Evolutionary conservation across 2,113 vertebrate species (phyloP).

Genomic region (Ciconia stormi): DNA sequence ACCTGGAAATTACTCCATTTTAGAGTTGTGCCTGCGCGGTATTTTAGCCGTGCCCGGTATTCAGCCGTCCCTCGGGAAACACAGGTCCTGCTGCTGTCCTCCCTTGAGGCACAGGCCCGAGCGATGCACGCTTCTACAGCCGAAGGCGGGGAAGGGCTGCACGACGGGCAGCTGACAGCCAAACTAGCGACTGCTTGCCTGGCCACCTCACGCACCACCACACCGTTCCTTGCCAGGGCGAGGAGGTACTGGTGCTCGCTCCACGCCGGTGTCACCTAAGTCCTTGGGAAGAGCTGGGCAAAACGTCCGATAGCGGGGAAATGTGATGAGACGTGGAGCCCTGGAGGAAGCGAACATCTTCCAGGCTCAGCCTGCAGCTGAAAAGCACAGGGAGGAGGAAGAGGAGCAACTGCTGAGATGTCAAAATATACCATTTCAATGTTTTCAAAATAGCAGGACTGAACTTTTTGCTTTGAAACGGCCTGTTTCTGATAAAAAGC

Average conservation of each 20-base stretch:
- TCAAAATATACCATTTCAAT: neutral
- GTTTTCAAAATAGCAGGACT: neutral
- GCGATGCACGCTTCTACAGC: neutral
- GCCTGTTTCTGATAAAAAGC: neutral
- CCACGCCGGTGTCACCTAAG: neutral
- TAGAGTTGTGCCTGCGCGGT: neutral
- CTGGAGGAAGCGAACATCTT: neutral
- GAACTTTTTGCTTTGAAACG: neutral
- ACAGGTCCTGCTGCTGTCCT: neutral
- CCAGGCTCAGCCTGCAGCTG: neutral
- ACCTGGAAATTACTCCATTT: neutral
- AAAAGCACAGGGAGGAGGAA: neutral
- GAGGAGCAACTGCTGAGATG: neutral
- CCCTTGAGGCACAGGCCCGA: neutral
- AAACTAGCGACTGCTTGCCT: neutral
- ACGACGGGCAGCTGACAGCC: fast-evolving
- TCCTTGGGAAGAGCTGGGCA: neutral
- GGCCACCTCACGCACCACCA: neutral
- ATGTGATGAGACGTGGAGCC: neutral
- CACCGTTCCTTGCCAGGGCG: fast-evolving
- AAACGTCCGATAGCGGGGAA: neutral
- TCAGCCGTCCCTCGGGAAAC: neutral
- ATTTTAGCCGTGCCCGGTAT: neutral
- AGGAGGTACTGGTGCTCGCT: neutral
- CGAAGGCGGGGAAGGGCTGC: neutral